These are phyloP conservation scores for Myotis brandtii DNA, from an alignment of 2,113 vertebrate species.

Conservation along the genomic window DNA sequence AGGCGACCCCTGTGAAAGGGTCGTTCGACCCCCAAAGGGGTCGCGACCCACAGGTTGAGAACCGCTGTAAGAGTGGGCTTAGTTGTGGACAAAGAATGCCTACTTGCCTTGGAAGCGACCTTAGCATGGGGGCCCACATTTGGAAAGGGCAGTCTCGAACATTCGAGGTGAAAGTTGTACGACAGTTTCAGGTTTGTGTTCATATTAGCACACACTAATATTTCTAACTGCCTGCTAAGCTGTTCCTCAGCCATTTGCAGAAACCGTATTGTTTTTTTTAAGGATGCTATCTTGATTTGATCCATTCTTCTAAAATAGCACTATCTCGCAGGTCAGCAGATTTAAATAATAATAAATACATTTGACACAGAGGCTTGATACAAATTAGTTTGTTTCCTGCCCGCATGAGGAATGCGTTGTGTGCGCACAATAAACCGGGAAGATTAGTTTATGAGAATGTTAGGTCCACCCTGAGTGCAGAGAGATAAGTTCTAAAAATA, in stretches of 20 bases:
- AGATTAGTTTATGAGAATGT: constrained; percentile 79
- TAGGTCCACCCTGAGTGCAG: neutral
- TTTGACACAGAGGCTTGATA: neutral
- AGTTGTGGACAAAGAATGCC: neutral
- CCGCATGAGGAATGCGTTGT: constrained; percentile 60
- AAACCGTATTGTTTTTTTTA: neutral
- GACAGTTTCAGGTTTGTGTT: neutral
- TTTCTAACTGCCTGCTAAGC: neutral
- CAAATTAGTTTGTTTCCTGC: constrained; percentile 71
- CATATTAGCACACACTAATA: neutral
- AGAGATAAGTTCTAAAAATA: constrained; percentile 81
- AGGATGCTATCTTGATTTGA: constrained; percentile 16
- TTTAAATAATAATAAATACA: constrained; percentile 11
- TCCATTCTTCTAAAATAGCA: constrained; percentile 50
- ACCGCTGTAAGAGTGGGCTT: neutral
- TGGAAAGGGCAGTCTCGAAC: neutral
- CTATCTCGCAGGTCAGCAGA: constrained; percentile 61
- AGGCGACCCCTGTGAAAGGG: no score
- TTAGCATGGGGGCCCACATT: neutral
- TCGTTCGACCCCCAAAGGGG: no score
- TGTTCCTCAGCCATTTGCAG: neutral
- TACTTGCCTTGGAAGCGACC: neutral
- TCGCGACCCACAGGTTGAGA: no score
- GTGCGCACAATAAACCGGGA: constrained; percentile 32
- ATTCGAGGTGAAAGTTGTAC: neutral